phyloP scores from a whole-genome alignment of 2,888 invertebrate species.

The Scaptodrosophila latifasciaeformis region DNA sequence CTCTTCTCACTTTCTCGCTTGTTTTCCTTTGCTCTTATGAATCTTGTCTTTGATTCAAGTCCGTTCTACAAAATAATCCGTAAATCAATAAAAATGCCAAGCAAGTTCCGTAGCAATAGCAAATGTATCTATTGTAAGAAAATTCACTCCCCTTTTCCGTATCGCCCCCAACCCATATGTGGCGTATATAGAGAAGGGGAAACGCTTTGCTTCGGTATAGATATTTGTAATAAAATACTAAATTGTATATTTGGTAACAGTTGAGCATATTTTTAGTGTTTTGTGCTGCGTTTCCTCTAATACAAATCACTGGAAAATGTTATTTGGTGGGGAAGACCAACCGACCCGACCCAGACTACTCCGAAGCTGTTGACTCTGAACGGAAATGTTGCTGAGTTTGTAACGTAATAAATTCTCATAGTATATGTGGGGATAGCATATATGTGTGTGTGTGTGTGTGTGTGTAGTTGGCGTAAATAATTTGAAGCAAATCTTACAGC shows the following conservation, averaged over 20 bases:
- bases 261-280: constrained; percentile 32
- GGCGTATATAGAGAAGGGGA: too few relatives aligned
- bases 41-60: too few relatives aligned
- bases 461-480: constrained; percentile 46
- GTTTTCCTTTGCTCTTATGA: background rate
- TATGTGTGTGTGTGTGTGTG: constrained; percentile 7
- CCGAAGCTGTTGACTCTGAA: constrained; percentile 19
- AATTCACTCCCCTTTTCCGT: too few relatives aligned
- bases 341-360: too few relatives aligned
- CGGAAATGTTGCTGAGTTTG: constrained; percentile 40
- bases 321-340: constrained; percentile 15
- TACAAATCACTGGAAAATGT: constrained; percentile 44
- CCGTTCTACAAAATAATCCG: constrained; percentile 48
- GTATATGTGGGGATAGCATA: constrained; percentile 32
- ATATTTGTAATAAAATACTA: constrained; percentile 42
- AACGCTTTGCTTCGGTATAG: constrained; percentile 9
- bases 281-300: constrained; percentile 8
- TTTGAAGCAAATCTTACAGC: constrained; percentile 49
- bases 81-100: constrained; percentile 58
- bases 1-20: constrained; percentile 7
- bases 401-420: constrained; percentile 41
- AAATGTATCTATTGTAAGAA: constrained; percentile 35
- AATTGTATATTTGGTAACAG: constrained; percentile 29
- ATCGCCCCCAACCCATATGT: too few relatives aligned
- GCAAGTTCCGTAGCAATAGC: constrained; percentile 31